These are phyloP conservation scores for Xanthostigma xanthostigma DNA, from an alignment of 2,888 invertebrate species.

Conservation along the genomic window DNA sequence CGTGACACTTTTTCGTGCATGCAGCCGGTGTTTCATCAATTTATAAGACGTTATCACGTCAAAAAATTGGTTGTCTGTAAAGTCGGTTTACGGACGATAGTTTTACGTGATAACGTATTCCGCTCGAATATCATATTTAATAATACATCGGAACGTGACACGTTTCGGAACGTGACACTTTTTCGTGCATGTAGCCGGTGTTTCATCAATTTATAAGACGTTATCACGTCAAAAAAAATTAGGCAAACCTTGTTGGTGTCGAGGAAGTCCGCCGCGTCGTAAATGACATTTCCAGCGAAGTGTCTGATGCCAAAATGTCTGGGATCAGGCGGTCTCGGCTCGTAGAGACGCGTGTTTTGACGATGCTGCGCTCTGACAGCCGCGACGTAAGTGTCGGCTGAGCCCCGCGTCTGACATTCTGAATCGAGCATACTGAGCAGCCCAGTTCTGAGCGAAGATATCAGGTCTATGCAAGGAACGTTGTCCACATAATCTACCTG, in stretches of 20 bases:
- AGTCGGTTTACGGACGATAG: no score
- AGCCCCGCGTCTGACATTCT: conserved; percentile 73
- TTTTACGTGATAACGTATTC: no score
- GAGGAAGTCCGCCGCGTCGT: conserved; percentile 79
- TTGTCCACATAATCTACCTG: conserved; percentile 82
- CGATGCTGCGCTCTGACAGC: conserved; percentile 70
- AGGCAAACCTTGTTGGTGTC: conserved; percentile 57
- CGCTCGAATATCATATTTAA: no score
- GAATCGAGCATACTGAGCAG: conserved; percentile 83
- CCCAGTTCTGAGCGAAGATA: conserved; percentile 83
- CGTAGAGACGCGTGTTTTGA: conserved; percentile 67
- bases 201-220: no score
- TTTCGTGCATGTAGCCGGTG: no score
- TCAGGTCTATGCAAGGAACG: conserved; percentile 89
- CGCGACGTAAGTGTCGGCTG: conserved; percentile 64
- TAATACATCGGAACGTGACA: no score
- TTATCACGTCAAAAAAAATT: no score
- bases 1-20: no score
- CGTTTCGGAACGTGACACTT: no score
- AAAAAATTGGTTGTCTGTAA: no score
- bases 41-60: no score
- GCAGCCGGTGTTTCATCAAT: no score
- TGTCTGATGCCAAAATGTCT: conserved; percentile 82
- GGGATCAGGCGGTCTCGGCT: conserved; percentile 62
- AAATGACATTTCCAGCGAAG: conserved; percentile 73